These are phyloP conservation scores for Bubo blakistoni DNA, from an alignment of 2,113 vertebrate species.

Conservation along the genomic window DNA sequence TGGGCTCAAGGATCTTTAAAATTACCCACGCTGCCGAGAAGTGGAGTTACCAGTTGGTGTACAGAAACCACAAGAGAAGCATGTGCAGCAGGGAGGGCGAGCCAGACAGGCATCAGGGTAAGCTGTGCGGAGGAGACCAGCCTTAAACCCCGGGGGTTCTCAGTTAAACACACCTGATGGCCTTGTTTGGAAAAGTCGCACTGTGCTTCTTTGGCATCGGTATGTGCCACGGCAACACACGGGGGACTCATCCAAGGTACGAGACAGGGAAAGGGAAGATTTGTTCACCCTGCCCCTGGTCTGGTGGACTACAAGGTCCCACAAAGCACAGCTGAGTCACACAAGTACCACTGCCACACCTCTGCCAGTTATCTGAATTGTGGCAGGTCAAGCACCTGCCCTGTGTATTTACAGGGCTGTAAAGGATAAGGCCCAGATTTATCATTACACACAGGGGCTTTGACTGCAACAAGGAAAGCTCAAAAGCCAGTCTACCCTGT, in stretches of 20 bases:
- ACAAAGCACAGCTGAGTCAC: background rate
- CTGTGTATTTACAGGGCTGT: background rate
- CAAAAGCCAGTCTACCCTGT: background rate
- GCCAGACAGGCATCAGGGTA: background rate
- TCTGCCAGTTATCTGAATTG: background rate
- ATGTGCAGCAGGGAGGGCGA: background rate
- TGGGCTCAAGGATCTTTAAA: background rate
- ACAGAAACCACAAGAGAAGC: rapidly evolving
- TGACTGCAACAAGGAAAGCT: background rate
- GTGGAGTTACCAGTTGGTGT: background rate
- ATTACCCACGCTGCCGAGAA: background rate
- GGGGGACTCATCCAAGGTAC: rapidly evolving
- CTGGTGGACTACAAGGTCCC: background rate
- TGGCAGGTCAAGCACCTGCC: background rate
- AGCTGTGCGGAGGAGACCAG: background rate
- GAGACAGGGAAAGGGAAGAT: background rate
- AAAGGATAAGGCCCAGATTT: background rate
- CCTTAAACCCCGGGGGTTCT: background rate
- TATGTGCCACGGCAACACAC: background rate
- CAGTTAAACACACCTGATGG: background rate
- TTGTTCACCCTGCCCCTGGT: background rate
- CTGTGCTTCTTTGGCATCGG: rapidly evolving
- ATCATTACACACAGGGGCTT: background rate
- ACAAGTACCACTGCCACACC: background rate
- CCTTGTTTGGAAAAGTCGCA: background rate